Base-by-base conservation (phyloP, 2,888 invertebrate genomes). In the Gibbula magus region DNA sequence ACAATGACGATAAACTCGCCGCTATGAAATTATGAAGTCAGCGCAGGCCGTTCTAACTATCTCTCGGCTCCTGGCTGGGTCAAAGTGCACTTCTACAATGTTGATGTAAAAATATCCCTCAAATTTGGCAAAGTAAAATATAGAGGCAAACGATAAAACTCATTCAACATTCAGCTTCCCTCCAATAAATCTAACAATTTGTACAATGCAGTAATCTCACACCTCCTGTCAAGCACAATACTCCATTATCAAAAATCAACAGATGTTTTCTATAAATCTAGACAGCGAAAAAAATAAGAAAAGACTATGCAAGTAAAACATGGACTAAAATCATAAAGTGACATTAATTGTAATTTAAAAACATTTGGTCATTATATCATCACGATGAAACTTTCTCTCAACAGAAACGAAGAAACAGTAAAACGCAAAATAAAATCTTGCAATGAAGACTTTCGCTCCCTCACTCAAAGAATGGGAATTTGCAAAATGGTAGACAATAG, bases 401-500 rank as follows among this genome's bases (percentile, higher is more conserved):
- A 70, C 70, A 70, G 35, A 70, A 70, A 70, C 32, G 35, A 70
- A 70, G 29, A 70, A 29, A 18, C 29, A 70, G 35, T 35, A 70
- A 70, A 61, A 70, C 35, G 3, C 29, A 70, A 70, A 70, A 70
- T 39, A n/a, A n/a, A 70, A 32, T 70, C 70, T 70, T 29, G 18
- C 70, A 56, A 20, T 39, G 35, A 70, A n/a, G 20, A 16, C 70
- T 70, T n/a, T 32, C 70, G 35, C 70, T 70, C 70, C 32, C 70
- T 10, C 70, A 70, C 18, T 70, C 70, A 70, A 70, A 32, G 35
- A 35, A 70, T 70, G 70, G 32, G 70, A 70, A 70, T 70, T 70
- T 70, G 70, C 70, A 70, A 70, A 70, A 70, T 70, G 70, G 70
- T 70, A 70, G n/a, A 70, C 35, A 70, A 70, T 70, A 70, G 70